Evolutionary conservation across 2,113 vertebrate species (phyloP).

Genomic region (Perccottus glenii): DNA sequence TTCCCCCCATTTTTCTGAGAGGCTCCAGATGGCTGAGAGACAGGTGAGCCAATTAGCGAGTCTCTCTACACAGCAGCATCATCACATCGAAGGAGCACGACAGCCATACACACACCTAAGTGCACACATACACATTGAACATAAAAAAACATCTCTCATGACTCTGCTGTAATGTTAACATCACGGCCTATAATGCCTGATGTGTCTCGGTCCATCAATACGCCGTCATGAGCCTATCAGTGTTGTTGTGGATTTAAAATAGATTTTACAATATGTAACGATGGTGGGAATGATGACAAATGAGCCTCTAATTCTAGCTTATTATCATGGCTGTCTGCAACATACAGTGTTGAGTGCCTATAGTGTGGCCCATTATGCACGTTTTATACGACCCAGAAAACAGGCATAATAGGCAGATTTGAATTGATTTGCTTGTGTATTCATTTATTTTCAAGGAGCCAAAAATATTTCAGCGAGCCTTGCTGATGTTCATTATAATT

Average conservation of each 20-base stretch:
- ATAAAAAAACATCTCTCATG: conserved; percentile 17
- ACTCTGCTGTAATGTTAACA: conserved; percentile 35
- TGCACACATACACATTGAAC: conserved; percentile 24
- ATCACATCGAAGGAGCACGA: conserved; percentile 66
- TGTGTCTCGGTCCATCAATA: conserved; percentile 29
- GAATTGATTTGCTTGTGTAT: conserved; percentile 62
- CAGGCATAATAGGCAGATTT: conserved; percentile 51
- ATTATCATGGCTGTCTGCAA: conserved; percentile 22
- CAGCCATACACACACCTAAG: conserved; percentile 30
- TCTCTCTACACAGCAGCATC: conserved; percentile 73
- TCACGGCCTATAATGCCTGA: neutral
- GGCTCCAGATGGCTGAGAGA: conserved; percentile 80
- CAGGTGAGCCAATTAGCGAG: conserved; percentile 80
- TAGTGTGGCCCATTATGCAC: conserved; percentile 37
- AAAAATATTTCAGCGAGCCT: conserved; percentile 61
- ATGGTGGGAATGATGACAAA: conserved; percentile 53
- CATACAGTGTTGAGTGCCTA: conserved; percentile 1
- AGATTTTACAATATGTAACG: conserved; percentile 34
- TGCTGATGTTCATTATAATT: conserved; percentile 71
- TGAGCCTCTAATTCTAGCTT: conserved; percentile 34
- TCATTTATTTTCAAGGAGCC: conserved; percentile 60
- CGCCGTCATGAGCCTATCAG: conserved; percentile 5
- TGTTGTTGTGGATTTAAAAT: conserved; percentile 29
- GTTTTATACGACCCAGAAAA: conserved; percentile 52
- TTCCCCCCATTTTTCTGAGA: conserved; percentile 53